Evolutionary conservation across 2,113 vertebrate genomes (phyloP).

Genomic region (Corynorhinus townsendii): DNA sequence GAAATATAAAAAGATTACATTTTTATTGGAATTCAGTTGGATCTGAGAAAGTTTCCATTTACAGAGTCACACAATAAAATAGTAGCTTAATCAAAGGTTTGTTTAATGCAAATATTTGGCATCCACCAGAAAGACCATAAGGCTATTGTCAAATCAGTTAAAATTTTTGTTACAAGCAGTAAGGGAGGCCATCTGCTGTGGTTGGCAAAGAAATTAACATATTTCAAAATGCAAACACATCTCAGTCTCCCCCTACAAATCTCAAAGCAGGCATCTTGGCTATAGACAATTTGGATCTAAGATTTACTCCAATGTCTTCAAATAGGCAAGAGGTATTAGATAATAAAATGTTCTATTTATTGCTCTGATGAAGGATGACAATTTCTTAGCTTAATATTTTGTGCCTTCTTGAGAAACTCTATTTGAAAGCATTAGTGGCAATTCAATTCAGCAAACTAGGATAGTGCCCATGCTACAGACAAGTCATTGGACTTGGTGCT

Average conservation of each 20-base stretch:
- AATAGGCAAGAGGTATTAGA: not conserved
- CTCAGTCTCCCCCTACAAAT: not conserved
- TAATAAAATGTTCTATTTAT: not conserved
- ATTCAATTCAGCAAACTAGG: not conserved
- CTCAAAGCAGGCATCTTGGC: not conserved
- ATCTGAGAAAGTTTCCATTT: constrained; percentile 24
- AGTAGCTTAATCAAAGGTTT: constrained; percentile 41
- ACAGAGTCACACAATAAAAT: not conserved
- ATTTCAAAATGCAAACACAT: constrained; percentile 55
- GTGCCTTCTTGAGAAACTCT: constrained; percentile 5
- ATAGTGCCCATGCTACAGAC: not conserved
- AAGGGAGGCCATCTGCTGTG: constrained; percentile 56
- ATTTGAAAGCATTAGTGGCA: not conserved
- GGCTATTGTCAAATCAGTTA: constrained; percentile 66
- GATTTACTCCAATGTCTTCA: not conserved
- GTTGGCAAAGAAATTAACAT: constrained; percentile 57
- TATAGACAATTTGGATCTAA: not conserved
- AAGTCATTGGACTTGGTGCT: not conserved
- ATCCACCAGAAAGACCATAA: constrained; percentile 58
- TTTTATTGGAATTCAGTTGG: not conserved
- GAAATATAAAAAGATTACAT: constrained; percentile 25
- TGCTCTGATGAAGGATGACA: not conserved
- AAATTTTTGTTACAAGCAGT: constrained; percentile 58
- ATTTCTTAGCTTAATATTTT: constrained; percentile 11
- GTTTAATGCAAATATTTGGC: constrained; percentile 61